Base-by-base conservation (phyloP, 2,888 invertebrate species). In the Athalia circularis region DNA sequence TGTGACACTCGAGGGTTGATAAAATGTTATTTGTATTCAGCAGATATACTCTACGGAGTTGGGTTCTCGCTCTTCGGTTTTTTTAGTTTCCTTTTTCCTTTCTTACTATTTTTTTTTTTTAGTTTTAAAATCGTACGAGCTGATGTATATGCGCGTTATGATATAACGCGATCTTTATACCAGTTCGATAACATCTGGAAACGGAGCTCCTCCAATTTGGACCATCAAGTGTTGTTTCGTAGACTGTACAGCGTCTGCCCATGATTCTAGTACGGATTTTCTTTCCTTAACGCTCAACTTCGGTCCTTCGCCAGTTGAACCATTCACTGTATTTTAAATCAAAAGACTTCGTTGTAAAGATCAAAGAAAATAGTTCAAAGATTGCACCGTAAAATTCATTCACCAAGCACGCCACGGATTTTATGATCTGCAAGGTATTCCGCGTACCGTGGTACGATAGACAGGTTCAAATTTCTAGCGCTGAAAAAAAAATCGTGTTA, bases 281-380 rank as follows among this genome's bases (percentile, higher is more conserved):
- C 96, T 92, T 88, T 97, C 96, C 0, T 88, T 87, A 0, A 94
- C 89, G 62, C 92, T 94, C 88, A 96, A 89, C 0, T 93, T 93
- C 84, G 93, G 92, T 0, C 95, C 95, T 90, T 97, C 96, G 0
- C 96, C 96, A 47, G 93, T 94, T 0, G 96, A 95, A 9, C 96
- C 96, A 89, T 95, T 95, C 5, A 96, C 96, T 96, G 15, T 15
- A 15, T 3, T 9, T 7, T n/a, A n/a, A 8, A 29, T 9, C 11
- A 3, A n/a, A 43, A 43, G 15, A 15, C 0, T 67, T 45, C 9
- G 3, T 54, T 54, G 8, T 4, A 52, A 3, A 45, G 5, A 74
- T 52, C 43, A 57, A 11, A 13, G 61, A 13, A 59, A 61, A 72
- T 72, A n/a, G 9, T 57, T 11, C 43, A 43, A 48, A 72, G 43